phyloP scores from a whole-genome alignment of 2,888 invertebrate genomes.

The Zele albiditarsus region DNA sequence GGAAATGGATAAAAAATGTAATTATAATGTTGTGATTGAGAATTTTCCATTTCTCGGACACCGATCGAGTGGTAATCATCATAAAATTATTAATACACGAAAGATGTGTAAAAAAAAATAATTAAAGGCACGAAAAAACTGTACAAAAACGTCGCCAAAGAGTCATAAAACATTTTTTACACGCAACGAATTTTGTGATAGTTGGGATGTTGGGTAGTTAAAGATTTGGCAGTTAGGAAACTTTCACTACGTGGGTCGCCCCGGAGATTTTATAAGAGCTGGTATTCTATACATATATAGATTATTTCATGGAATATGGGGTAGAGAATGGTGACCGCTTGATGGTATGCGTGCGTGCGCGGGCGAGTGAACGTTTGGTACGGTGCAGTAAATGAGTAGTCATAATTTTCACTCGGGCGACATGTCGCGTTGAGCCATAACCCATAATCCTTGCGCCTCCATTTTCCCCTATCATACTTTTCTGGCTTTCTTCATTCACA shows the following conservation, averaged over 20 bases:
- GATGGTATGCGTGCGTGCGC: not conserved
- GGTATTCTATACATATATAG: not conserved
- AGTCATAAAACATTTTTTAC: not conserved
- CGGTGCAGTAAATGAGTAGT: conserved; percentile 63
- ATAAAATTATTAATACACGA: too few relatives aligned
- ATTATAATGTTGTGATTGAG: too few relatives aligned
- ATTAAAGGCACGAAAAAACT: not conserved
- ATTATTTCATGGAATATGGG: not conserved
- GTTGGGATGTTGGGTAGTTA: not conserved
- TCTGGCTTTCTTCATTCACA: not conserved
- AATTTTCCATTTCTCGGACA: too few relatives aligned
- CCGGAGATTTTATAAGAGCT: not conserved
- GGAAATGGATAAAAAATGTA: too few relatives aligned
- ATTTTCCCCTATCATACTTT: conserved; percentile 12
- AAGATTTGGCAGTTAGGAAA: conserved; percentile 3
- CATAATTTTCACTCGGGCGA: conserved; percentile 66
- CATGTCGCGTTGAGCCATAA: conserved; percentile 59
- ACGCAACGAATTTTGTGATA: not conserved
- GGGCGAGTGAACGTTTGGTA: not conserved
- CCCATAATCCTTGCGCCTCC: conserved; percentile 56
- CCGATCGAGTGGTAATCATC: too few relatives aligned
- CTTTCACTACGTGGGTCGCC: not conserved
- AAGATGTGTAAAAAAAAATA: not conserved
- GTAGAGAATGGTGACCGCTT: not conserved
- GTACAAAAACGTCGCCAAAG: not conserved